Percentiles rank a stretch among this genome's conserved stretches.
Conservation (phyloP, 92 coral and sea anemone species). For the Epizoanthus rinbou region DNA sequence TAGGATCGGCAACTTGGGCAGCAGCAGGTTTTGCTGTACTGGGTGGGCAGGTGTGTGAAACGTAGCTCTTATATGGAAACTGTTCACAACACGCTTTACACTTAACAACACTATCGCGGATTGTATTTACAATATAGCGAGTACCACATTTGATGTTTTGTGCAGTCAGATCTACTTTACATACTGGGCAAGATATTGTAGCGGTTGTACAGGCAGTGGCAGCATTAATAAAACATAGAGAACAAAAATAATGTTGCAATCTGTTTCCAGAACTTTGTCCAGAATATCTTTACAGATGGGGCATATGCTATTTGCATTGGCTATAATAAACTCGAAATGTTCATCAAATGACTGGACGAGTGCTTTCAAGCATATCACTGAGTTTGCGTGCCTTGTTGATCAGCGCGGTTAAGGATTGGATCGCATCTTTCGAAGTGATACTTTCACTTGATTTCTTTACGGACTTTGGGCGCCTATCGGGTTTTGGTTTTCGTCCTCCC, state of each 20-base stretch:
- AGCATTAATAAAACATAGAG: not conserved
- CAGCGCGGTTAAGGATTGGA: not conserved
- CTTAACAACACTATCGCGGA: not conserved
- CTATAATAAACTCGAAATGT: not conserved
- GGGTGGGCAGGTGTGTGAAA: not conserved
- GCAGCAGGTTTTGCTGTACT: not conserved
- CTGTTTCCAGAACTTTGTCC: conserved; percentile 11
- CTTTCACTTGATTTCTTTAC: not conserved
- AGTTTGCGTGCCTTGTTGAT: not conserved
- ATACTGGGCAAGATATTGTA: not conserved
- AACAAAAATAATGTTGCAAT: conserved; percentile 1
- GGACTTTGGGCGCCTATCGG: not conserved
- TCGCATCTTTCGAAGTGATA: not conserved
- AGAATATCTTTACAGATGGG: not conserved
- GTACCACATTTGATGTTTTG: conserved; percentile 6
- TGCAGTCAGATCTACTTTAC: not conserved
- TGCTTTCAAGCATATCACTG: not conserved
- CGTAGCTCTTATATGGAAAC: not conserved
- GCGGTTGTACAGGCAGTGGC: not conserved
- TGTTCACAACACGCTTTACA: not conserved
- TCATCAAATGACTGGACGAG: not conserved
- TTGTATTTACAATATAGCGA: not conserved
- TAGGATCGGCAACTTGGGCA: not conserved
- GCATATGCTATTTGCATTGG: not conserved
- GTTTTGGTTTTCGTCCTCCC: not conserved